phyloP scores from a whole-genome alignment of 1,140 invertebrate species.

The Papilio polyxenes region DNA sequence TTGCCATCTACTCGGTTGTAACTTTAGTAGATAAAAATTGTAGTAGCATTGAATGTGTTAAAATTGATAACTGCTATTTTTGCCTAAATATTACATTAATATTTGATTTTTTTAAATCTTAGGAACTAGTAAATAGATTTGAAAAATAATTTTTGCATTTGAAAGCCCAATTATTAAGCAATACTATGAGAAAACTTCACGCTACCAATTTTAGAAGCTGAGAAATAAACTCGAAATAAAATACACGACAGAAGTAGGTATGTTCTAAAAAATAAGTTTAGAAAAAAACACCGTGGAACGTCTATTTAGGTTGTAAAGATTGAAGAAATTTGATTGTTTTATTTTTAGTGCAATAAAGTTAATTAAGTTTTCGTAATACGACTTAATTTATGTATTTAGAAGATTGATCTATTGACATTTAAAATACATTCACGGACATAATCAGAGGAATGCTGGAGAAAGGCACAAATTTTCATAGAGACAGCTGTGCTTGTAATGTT shows the following conservation, averaged over 20 bases:
- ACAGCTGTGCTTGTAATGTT: background rate
- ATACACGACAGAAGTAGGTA: no score
- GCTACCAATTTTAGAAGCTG: background rate
- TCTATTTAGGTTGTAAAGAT: background rate
- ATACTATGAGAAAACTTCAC: background rate
- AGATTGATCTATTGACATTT: slow-evolving; percentile 13
- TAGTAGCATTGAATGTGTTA: background rate
- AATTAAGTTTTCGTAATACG: background rate
- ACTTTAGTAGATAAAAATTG: background rate
- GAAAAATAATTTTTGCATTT: background rate
- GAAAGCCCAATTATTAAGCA: background rate
- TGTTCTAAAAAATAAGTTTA: background rate
- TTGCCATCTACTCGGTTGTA: background rate
- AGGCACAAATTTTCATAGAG: background rate
- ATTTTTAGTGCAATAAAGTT: background rate
- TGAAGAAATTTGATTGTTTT: background rate
- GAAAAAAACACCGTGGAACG: background rate
- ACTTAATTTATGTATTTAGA: background rate
- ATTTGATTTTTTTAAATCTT: background rate
- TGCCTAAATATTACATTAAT: background rate
- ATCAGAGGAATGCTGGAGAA: background rate
- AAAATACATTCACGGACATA: background rate
- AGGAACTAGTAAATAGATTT: background rate
- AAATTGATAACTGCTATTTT: background rate
- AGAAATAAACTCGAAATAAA: background rate